Evolutionary conservation across 2,888 invertebrate genomes (phyloP), one percentile per base, ranked within the genome.

Genomic region (Polyommatus icarus): DNA sequence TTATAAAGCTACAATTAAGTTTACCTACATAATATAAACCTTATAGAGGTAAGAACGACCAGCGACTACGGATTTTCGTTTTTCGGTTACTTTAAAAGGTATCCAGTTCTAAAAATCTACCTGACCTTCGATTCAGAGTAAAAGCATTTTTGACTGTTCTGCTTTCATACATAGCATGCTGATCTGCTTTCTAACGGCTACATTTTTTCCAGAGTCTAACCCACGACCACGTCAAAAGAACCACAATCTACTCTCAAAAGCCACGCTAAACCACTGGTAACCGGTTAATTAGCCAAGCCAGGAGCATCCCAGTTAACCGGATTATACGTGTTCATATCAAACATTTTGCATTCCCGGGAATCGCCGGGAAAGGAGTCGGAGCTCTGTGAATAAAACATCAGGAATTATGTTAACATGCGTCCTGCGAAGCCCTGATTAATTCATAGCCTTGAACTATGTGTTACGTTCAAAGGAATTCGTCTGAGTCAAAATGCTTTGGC

Each of bases 391-490:
- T 82, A 82, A 82, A 80, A 81, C 82, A 82, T 82, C 71, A 81
- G 80, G 79, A 80, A 81, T 82, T 82, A 81, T 80, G 82, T 82
- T 82, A 82, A 82, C 80, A 80, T 79, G 77, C 77, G 80, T 77
- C 79, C 78, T 80, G 78, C 76, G 76, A 80, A 76, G 76, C 78
- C 77, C 78, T 81, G 80, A 81, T 82, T 82, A 82, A 82, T 82
- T 82, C 82, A 82, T 81, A 78, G 67, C 78, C 76, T 77, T 67
- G 77, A 50, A 75, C 75, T 50, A 29, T 50, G 73, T 20, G 36
- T 32, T 40, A 59, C 72, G 72, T 73, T 73, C 59, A 77, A 77
- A 73, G 76, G 76, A 79, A 77, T 76, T 78, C 59, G 46, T n/a
- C 20, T 46, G 12, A 46, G 40, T 46, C 40, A 73, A 73, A 73